phyloP scores from a whole-genome alignment of 2,888 invertebrate species.

The Drosophila lacicola region DNA sequence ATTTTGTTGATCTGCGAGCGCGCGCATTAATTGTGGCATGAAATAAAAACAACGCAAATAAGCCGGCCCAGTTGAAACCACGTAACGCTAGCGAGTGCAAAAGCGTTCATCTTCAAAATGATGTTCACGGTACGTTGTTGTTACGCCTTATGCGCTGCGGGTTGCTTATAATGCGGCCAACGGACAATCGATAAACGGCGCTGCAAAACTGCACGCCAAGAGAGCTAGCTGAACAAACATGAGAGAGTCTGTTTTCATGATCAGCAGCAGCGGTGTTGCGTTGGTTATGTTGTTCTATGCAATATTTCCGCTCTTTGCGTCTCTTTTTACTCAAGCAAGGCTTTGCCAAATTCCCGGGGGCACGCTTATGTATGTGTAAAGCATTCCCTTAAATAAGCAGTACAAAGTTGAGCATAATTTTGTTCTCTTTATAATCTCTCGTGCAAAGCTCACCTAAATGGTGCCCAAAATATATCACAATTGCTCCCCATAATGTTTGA shows the following conservation, averaged over 20 bases:
- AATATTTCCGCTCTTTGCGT: background rate
- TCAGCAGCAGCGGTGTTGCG: slow-evolving; percentile 9
- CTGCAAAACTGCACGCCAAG: slow-evolving; percentile 33
- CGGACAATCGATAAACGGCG: slow-evolving; percentile 69
- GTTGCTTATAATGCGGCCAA: slow-evolving; percentile 39
- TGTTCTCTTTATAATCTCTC: no score
- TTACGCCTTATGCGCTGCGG: slow-evolving; percentile 41
- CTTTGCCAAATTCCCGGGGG: background rate
- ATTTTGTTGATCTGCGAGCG: slow-evolving; percentile 64
- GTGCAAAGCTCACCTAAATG: no score
- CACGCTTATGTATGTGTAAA: background rate
- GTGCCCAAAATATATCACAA: no score
- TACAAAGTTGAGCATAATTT: no score
- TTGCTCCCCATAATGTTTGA: no score
- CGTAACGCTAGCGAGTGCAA: slow-evolving; percentile 46
- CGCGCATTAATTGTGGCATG: slow-evolving; percentile 51
- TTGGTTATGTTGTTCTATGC: slow-evolving; percentile 5
- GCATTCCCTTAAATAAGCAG: background rate
- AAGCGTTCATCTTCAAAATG: slow-evolving; percentile 63
- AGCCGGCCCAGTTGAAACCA: slow-evolving; percentile 43
- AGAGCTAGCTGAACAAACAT: slow-evolving; percentile 13
- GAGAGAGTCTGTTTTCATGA: slow-evolving; percentile 15
- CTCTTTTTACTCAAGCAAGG: background rate
- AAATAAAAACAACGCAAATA: slow-evolving; percentile 48
- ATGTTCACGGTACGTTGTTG: slow-evolving; percentile 82